Evolutionary conservation across 2,797 vertebrate species (phyloP), one percentile per base, ranked within the genome.

Genomic region (Spinibarbus caldwelli): DNA sequence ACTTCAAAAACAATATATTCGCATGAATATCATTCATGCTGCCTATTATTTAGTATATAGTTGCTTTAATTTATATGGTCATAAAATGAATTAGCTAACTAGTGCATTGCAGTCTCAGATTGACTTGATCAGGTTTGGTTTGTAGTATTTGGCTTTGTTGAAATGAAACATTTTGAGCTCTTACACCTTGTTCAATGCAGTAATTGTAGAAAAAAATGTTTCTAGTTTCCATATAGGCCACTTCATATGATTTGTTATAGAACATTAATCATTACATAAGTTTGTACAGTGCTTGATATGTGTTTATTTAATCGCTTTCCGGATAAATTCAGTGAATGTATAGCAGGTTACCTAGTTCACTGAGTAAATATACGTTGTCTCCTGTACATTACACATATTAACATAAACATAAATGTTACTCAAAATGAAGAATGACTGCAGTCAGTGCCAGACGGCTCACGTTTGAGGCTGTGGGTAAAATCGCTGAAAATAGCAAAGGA

Each of bases 261-360:
- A 47, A 31, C 70, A 75, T 47, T 47, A 73, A 62, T 82, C 52
- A 82, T 73, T 73, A 59, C 26, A 45, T 8, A 21, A 47, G 81
- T 26, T 45, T 17, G 26, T 72, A 26, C 26, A 62, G 21, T 62
- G 54, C 45, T 82, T 72, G 54, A 36, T 73, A 47, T 17, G 26
- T 73, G 70, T 73, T 73, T 64, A 45, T 72, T 43, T 82, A 59
- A 82, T 34, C 31, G 36, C 31, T 12, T 59, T 45, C 8, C 12
- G 9, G 36, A 41, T 17, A 57, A 43, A 57, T 70, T 54, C 2
- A 57, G 36, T 43, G 36, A 62, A 78, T 6, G 23, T 6, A 12
- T 21, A 31, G 76, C 19, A n/a, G 38, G 36, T 73, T 19, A 34
- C 26, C 49, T n/a, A n/a, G n/a, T n/a, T n/a, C n/a, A n/a, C n/a